These are phyloP conservation scores for Habrosyne pyritoides DNA, from an alignment of 2,888 invertebrate species.

Conservation along the genomic window DNA sequence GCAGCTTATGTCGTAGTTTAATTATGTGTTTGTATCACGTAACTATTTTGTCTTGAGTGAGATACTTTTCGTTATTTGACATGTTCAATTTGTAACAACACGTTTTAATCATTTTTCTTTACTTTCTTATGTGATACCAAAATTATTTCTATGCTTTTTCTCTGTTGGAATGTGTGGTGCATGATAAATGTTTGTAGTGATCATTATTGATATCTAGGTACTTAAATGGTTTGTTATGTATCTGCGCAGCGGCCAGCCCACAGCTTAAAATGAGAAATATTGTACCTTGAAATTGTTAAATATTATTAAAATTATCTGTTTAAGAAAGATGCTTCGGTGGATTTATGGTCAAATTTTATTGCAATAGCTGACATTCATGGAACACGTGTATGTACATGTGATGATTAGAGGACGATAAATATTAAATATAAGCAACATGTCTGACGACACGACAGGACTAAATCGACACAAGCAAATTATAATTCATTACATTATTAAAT, in stretches of 20 bases:
- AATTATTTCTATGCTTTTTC: conserved; percentile 30
- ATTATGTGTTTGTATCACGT: conserved; percentile 35
- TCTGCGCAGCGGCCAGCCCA: conserved; percentile 19
- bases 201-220: conserved; percentile 27
- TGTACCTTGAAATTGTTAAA: conserved; percentile 41
- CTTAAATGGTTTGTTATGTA: conserved; percentile 10
- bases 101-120: conserved; percentile 22
- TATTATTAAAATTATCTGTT: conserved; percentile 18
- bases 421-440: conserved; percentile 17
- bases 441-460: too few relatives aligned
- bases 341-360: not conserved
- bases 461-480: conserved; percentile 28
- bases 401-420: conserved; percentile 19
- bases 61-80: conserved; percentile 14
- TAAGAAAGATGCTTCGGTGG: not conserved
- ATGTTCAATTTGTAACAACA: conserved; percentile 21
- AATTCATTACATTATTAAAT: conserved; percentile 34
- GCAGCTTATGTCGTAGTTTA: conserved; percentile 47
- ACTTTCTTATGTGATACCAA: conserved; percentile 29
- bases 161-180: conserved; percentile 29
- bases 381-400: too few relatives aligned
- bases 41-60: conserved; percentile 25
- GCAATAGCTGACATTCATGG: not conserved
- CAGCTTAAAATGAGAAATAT: conserved; percentile 32
- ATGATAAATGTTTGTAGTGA: conserved; percentile 8